These are phyloP conservation scores for Philotrypesis tridentata DNA, from an alignment of 1,140 invertebrate species.

Conservation along the genomic window DNA sequence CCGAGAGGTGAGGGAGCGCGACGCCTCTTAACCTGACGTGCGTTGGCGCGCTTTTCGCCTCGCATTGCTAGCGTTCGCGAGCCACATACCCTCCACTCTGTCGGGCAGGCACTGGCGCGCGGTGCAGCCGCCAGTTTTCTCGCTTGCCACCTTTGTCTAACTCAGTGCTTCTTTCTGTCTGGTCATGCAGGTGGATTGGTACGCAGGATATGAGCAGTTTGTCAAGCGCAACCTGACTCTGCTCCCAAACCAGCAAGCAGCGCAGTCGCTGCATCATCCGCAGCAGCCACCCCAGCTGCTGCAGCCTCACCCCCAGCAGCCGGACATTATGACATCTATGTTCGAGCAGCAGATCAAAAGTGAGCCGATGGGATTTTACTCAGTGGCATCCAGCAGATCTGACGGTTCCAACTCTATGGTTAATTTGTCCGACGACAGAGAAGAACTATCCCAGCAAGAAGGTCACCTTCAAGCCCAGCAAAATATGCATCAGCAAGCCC, in stretches of 20 bases:
- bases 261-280: constrained; percentile 53
- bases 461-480: constrained; percentile 73
- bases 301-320: constrained; percentile 46
- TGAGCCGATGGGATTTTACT: constrained; percentile 79
- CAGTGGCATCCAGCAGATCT: constrained; percentile 70
- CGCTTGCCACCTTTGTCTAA: background rate
- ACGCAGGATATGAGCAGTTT: constrained; percentile 75
- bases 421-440: constrained; percentile 68
- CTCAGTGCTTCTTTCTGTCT: background rate
- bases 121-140: background rate
- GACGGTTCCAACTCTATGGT: constrained; percentile 72
- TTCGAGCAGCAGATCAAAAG: constrained; percentile 81
- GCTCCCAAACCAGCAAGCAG: constrained; percentile 71
- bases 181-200: constrained; percentile 71
- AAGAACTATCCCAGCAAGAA: constrained; percentile 72
- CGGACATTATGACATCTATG: constrained; percentile 74
- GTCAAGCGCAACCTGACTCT: constrained; percentile 75
- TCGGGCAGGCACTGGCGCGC: background rate
- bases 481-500: constrained; percentile 63
- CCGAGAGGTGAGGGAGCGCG: constrained; percentile 27
- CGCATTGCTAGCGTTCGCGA: background rate
- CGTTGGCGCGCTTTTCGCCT: constrained; percentile 46
- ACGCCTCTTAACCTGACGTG: constrained; percentile 59
- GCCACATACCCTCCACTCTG: background rate
- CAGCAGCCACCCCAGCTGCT: constrained; percentile 51